These are phyloP conservation scores for Galaxea fascicularis DNA, from an alignment of 92 coral and sea anemone species.

Conservation along the genomic window DNA sequence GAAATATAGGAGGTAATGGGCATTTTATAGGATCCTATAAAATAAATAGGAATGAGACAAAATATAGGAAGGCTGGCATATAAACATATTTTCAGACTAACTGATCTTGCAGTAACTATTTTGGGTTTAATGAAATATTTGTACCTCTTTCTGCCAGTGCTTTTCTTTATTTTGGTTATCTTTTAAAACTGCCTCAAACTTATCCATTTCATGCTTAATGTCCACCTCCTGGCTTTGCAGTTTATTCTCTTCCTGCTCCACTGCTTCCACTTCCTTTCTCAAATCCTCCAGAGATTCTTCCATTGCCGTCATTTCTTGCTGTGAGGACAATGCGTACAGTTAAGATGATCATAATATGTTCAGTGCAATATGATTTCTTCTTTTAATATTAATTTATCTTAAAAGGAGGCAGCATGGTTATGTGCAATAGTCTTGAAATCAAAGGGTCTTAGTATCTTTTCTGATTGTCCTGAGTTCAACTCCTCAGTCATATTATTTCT, in stretches of 20 bases:
- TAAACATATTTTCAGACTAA: too few relatives aligned
- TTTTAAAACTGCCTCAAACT: constrained; percentile 77
- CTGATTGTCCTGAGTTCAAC: too few relatives aligned
- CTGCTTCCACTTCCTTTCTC: constrained; percentile 60
- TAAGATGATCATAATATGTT: background rate
- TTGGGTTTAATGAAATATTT: background rate
- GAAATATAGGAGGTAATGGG: too few relatives aligned
- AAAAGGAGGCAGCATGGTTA: too few relatives aligned
- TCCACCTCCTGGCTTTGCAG: constrained; percentile 85
- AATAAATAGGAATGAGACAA: too few relatives aligned
- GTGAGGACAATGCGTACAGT: background rate
- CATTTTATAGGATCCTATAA: too few relatives aligned
- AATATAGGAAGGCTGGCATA: too few relatives aligned
- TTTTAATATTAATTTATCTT: too few relatives aligned
- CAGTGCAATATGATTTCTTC: background rate
- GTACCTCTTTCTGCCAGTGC: constrained; percentile 95
- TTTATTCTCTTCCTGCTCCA: constrained; percentile 88
- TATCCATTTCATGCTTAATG: constrained; percentile 94
- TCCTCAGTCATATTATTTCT: too few relatives aligned
- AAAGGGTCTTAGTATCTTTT: too few relatives aligned
- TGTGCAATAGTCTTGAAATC: too few relatives aligned
- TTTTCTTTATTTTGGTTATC: constrained; percentile 89
- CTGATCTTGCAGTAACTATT: background rate
- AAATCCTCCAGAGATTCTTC: constrained; percentile 63
- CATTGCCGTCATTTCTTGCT: constrained; percentile 85